phyloP scores from a whole-genome alignment of 2,888 invertebrate genomes.

The Apocheima hispidaria region DNA sequence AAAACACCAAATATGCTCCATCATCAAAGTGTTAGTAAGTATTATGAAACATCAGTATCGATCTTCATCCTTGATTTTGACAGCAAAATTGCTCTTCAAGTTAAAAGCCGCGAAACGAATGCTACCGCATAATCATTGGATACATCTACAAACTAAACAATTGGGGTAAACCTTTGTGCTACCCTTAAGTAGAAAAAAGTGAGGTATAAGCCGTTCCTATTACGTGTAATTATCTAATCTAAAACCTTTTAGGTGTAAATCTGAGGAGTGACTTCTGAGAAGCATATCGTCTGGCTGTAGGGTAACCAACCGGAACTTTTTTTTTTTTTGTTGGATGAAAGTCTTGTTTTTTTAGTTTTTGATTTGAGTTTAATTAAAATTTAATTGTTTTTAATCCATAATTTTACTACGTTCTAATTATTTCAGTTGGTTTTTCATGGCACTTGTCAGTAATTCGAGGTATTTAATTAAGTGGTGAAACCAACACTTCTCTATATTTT shows the following conservation, averaged over 20 bases:
- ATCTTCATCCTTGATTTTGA: constrained; percentile 50
- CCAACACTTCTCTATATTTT: too few species aligned
- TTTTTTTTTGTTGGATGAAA: background rate
- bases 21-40: constrained; percentile 40
- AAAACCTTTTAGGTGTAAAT: constrained; percentile 83
- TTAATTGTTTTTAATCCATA: too few species aligned
- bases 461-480: too few species aligned
- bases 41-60: constrained; percentile 42
- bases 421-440: too few species aligned
- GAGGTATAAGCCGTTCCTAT: constrained; percentile 57
- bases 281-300: constrained; percentile 59
- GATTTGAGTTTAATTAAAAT: too few species aligned
- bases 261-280: constrained; percentile 78
- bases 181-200: constrained; percentile 57
- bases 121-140: constrained; percentile 77
- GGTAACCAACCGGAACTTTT: constrained; percentile 39
- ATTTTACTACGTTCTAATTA: too few species aligned
- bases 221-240: constrained; percentile 84
- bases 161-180: constrained; percentile 51
- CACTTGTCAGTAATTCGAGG: too few species aligned
- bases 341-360: background rate
- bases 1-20: constrained; percentile 20
- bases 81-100: constrained; percentile 69
- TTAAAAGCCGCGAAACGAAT: constrained; percentile 50
- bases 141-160: constrained; percentile 68